Conservation (phyloP, 2,888 invertebrate species). For the Eurois occulta region DNA sequence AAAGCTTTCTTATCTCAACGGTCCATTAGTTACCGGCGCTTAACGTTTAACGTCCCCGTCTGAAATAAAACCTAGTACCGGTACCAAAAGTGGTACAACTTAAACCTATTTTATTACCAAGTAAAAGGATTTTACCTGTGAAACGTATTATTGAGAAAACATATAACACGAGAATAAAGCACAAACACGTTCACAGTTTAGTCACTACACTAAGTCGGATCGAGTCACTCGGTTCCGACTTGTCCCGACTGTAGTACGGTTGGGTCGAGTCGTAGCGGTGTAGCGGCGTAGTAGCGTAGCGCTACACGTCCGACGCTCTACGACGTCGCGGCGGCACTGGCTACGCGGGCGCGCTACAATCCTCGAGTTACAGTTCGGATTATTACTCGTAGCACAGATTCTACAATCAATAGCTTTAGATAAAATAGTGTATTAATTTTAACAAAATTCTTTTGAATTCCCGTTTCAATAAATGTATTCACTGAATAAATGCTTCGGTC, state of each 20-base stretch:
- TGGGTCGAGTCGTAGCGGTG: conserved; percentile 67
- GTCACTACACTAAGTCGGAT: conserved; percentile 65
- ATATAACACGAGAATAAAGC: conserved; percentile 70
- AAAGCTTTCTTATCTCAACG: conserved; percentile 84
- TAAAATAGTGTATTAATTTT: conserved; percentile 63
- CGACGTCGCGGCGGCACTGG: conserved; percentile 85
- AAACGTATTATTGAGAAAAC: conserved; percentile 60
- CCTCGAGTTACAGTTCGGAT: conserved; percentile 83
- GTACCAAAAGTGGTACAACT: conserved; percentile 70
- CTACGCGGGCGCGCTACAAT: conserved; percentile 84
- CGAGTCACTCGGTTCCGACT: conserved; percentile 60
- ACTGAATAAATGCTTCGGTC: neutral
- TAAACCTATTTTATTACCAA: conserved; percentile 75
- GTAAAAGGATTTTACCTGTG: conserved; percentile 76
- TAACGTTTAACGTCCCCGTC: conserved; percentile 77
- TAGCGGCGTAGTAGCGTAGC: conserved; percentile 60
- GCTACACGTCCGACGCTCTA: conserved; percentile 80
- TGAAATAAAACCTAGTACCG: conserved; percentile 78
- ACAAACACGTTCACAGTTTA: conserved; percentile 77
- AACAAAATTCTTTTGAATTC: conserved; percentile 31
- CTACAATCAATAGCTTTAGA: conserved; percentile 85
- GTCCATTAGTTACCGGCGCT: conserved; percentile 83
- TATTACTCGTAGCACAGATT: conserved; percentile 87
- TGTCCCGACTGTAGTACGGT: conserved; percentile 50
- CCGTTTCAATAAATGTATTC: conserved; percentile 6